Evolutionary conservation across 2,797 vertebrate genomes (phyloP).

Genomic region (Acrossocheilus wenchowensis): DNA sequence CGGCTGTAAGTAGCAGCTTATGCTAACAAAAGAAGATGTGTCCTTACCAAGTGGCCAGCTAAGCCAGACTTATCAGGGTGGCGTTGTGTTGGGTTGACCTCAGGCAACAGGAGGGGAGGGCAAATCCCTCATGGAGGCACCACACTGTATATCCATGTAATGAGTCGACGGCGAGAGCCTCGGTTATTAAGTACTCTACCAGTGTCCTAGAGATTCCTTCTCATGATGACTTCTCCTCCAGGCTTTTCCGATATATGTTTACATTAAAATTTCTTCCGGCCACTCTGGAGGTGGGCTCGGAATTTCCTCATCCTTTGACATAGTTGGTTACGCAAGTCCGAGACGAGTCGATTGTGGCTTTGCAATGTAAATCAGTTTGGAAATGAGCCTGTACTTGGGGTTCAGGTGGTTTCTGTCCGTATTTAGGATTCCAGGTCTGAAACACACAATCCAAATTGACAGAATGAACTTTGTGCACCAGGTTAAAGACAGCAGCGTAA

Average conservation of each 20-base stretch:
- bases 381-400: neutral
- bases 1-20: slow-evolving; percentile 75
- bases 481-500: neutral
- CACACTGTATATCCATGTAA: slow-evolving; percentile 69
- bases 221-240: slow-evolving; percentile 43
- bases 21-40: slow-evolving; percentile 79
- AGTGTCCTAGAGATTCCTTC: slow-evolving; percentile 32
- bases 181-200: slow-evolving; percentile 14
- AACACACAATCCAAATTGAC: slow-evolving; percentile 7
- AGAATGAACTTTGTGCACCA: neutral
- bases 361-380: slow-evolving; percentile 11
- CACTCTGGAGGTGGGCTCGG: slow-evolving; percentile 43
- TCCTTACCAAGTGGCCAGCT: slow-evolving; percentile 84
- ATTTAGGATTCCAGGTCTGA: slow-evolving; percentile 35
- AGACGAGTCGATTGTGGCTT: neutral
- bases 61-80: slow-evolving; percentile 84
- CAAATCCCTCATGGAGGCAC: slow-evolving; percentile 74
- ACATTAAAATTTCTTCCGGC: slow-evolving; percentile 52
- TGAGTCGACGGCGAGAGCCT: slow-evolving; percentile 50
- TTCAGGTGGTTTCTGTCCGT: neutral
- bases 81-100: slow-evolving; percentile 80
- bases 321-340: slow-evolving; percentile 15
- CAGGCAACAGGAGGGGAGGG: slow-evolving; percentile 75
- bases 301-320: slow-evolving; percentile 51
- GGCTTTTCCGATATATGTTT: slow-evolving; percentile 35